phyloP scores from a whole-genome alignment of 2,888 invertebrate genomes.

The Phrixothrix hirtus region DNA sequence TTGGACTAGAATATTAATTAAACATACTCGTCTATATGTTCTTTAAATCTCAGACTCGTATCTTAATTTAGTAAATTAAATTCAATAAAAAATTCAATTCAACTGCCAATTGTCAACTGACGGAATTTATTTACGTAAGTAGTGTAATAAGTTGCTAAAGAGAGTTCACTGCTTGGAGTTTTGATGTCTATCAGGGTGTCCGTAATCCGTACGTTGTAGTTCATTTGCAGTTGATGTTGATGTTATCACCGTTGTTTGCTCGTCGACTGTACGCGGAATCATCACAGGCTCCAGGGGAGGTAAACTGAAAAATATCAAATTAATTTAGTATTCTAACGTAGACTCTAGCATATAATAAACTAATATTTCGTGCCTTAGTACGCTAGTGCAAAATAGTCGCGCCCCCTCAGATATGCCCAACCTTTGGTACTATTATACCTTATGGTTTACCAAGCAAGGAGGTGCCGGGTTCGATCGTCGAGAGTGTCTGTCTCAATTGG shows the following conservation, averaged over 20 bases:
- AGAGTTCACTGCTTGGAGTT: conserved; percentile 8
- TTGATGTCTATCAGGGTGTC: conserved; percentile 7
- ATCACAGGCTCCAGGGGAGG: conserved; percentile 62
- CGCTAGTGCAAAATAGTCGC: too few relatives aligned
- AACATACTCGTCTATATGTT: background rate
- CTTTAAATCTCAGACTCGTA: background rate
- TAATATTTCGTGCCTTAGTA: too few relatives aligned
- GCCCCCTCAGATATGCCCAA: too few relatives aligned
- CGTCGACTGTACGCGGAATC: conserved; percentile 48
- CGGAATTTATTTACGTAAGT: background rate
- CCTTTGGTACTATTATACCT: too few relatives aligned
- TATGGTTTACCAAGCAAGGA: too few relatives aligned
- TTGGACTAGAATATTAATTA: conserved; percentile 22
- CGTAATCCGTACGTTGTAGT: conserved; percentile 17
- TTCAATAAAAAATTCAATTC: background rate
- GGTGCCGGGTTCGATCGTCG: too few relatives aligned
- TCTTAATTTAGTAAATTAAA: background rate
- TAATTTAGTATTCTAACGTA: too few relatives aligned
- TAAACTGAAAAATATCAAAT: conserved; percentile 62
- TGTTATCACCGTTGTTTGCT: conserved; percentile 52
- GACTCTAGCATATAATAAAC: too few relatives aligned
- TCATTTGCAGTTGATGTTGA: conserved; percentile 44
- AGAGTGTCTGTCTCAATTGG: too few relatives aligned
- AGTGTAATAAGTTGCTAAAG: background rate
- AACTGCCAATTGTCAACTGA: background rate